phyloP scores from a whole-genome alignment of 2,797 vertebrate genomes.

The Pteronotus mesoamericanus region DNA sequence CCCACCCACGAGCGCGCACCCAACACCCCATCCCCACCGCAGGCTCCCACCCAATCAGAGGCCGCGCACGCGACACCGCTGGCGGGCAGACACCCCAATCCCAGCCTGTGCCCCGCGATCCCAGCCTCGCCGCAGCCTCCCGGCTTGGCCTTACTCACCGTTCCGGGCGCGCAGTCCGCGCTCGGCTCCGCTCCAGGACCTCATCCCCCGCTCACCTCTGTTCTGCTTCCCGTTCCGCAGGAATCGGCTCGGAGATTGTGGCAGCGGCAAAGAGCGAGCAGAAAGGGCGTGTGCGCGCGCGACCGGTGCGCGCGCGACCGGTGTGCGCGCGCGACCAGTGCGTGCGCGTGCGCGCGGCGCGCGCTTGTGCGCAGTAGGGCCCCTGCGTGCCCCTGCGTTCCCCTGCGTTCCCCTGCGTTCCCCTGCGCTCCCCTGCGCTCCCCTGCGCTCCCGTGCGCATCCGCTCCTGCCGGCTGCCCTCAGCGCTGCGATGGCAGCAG shows the following conservation, averaged over 20 bases:
- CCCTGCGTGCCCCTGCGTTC: conserved; percentile 24
- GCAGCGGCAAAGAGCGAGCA: conserved; percentile 31
- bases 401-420: conserved; percentile 24
- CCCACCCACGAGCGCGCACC: conserved; percentile 38
- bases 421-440: conserved; percentile 24
- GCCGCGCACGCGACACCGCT: conserved; percentile 54
- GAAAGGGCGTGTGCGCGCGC: conserved; percentile 50
- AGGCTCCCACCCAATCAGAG: conserved; percentile 70
- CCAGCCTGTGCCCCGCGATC: not conserved
- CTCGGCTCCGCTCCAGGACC: not conserved
- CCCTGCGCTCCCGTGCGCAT: conserved; percentile 29
- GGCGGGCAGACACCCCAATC: not conserved
- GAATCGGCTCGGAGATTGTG: conserved; percentile 39
- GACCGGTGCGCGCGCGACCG: not conserved
- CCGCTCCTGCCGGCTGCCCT: not conserved
- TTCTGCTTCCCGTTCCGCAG: not conserved
- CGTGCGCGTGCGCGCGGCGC: not conserved
- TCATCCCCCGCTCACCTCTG: conserved; percentile 20
- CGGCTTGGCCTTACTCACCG: conserved; percentile 52
- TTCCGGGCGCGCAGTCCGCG: not conserved
- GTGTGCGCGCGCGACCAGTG: not conserved
- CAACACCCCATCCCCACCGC: conserved; percentile 38
- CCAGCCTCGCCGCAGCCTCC: not conserved
- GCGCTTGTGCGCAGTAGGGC: conserved; percentile 15
- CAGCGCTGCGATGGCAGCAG: conserved; percentile 51